Evolutionary conservation across 2,888 invertebrate genomes (phyloP).

Genomic region (Cryptocephalus moraei): DNA sequence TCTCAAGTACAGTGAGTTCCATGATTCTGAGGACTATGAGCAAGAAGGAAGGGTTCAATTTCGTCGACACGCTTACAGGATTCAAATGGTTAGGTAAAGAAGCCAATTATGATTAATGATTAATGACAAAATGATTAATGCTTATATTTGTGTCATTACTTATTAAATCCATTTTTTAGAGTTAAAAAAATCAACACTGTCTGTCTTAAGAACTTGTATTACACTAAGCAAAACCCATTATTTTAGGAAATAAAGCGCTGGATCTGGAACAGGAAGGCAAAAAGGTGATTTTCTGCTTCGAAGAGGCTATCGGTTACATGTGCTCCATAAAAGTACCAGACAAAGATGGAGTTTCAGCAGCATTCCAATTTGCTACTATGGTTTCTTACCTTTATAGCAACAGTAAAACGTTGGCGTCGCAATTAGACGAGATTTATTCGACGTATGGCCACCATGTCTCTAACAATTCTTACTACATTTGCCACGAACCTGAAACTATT

Average conservation of each 20-base stretch:
- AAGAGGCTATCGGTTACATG: slow-evolving; percentile 99
- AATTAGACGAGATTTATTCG: slow-evolving; percentile 67
- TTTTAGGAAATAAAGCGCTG: slow-evolving; percentile 39
- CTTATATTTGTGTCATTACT: too few species aligned
- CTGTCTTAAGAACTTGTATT: too few species aligned
- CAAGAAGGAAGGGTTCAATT: slow-evolving; percentile 63
- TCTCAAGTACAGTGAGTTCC: slow-evolving; percentile 94
- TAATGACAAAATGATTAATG: too few species aligned
- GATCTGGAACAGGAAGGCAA: slow-evolving; percentile 63
- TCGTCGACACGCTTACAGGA: slow-evolving; percentile 88
- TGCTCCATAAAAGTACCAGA: slow-evolving; percentile 80
- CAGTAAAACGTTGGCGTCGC: slow-evolving; percentile 46
- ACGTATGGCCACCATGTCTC: slow-evolving; percentile 85
- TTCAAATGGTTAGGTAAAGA: slow-evolving; percentile 94
- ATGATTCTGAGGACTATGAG: slow-evolving; percentile 83
- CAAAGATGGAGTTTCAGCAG: slow-evolving; percentile 94
- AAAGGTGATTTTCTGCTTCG: slow-evolving; percentile 84
- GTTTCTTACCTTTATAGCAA: slow-evolving; percentile 55
- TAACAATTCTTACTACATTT: slow-evolving; percentile 82
- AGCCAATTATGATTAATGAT: too few species aligned
- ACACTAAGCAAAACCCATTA: not conserved
- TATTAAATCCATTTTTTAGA: too few species aligned
- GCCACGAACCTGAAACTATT: slow-evolving; percentile 61
- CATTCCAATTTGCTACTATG: slow-evolving; percentile 68
- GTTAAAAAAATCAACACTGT: too few species aligned